Evolutionary conservation across 35 echinoderm and acorn worm genomes (phyloP).

Genomic region (Stichopus chloronotus): DNA sequence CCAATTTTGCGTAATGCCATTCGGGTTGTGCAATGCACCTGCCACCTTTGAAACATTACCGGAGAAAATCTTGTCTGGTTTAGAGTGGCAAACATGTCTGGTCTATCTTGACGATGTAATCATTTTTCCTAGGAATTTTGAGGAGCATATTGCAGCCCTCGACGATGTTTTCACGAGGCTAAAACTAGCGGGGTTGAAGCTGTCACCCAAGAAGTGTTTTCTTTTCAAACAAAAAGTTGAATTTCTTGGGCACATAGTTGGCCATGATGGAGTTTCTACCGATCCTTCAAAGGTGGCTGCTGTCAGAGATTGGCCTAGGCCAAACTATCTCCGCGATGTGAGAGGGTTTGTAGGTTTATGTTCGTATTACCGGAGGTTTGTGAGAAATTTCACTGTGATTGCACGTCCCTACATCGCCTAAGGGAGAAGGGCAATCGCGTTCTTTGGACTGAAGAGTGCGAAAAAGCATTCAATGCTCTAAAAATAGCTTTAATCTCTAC

Average conservation of each 20-base stretch:
- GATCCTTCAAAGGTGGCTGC: too few species aligned
- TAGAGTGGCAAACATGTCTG: constrained; percentile 5
- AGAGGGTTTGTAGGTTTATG: constrained; percentile 26
- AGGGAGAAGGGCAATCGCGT: constrained; percentile 36
- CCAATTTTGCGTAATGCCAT: constrained; percentile 39
- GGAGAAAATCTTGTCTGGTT: not conserved
- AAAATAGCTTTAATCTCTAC: too few species aligned
- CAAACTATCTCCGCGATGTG: not conserved
- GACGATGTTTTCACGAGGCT: too few species aligned
- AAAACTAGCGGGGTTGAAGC: too few species aligned
- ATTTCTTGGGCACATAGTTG: constrained; percentile 31
- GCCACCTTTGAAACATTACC: constrained; percentile 22
- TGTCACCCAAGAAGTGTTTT: too few species aligned
- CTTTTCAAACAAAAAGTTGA: not conserved
- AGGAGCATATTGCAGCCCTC: too few species aligned
- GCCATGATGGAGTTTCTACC: too few species aligned
- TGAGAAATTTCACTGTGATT: constrained; percentile 28
- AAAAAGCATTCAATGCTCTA: too few species aligned
- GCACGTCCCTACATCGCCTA: constrained; percentile 50
- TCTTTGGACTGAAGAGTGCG: too few species aligned
- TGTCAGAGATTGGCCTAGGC: constrained; percentile 42
- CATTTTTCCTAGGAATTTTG: too few species aligned
- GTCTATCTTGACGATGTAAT: constrained; percentile 10
- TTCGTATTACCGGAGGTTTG: constrained; percentile 40
- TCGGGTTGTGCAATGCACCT: constrained; percentile 24